A percentile compares a stretch with the other conserved stretches of the same genome.
phyloP scores from a whole-genome alignment of 2,888 invertebrate species.

The Agrypnus murinus region DNA sequence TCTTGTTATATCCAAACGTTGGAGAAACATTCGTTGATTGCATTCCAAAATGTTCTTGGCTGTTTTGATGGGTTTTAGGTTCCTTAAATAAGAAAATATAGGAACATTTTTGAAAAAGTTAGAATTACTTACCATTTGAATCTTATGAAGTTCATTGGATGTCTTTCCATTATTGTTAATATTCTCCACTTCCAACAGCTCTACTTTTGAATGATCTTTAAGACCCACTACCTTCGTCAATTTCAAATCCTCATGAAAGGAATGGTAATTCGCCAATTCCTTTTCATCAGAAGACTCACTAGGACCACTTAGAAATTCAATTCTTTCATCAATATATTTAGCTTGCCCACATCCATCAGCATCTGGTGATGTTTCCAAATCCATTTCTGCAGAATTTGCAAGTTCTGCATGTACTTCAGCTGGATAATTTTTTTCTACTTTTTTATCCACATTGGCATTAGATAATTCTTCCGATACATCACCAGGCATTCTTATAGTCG shows the following conservation, averaged over 20 bases:
- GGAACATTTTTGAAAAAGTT: too few species aligned
- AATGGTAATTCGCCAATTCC: background rate
- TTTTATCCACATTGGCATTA: too few species aligned
- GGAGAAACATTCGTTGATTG: background rate
- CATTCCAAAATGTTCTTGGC: background rate
- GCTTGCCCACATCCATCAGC: slow-evolving; percentile 10
- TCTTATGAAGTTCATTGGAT: background rate
- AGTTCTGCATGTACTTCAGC: background rate
- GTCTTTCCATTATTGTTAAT: background rate
- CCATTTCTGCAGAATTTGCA: background rate
- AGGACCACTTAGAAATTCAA: slow-evolving; percentile 19
- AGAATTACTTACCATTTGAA: background rate
- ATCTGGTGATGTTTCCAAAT: background rate
- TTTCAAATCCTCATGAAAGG: slow-evolving; percentile 10
- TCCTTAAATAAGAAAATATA: too few species aligned
- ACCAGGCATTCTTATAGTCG: slow-evolving; percentile 42
- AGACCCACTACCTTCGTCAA: background rate
- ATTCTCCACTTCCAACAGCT: background rate
- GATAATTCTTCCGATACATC: slow-evolving; percentile 58
- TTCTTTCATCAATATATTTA: slow-evolving; percentile 31
- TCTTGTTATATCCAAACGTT: background rate
- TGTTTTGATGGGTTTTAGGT: too few species aligned
- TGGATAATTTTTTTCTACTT: too few species aligned
- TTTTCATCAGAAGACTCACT: background rate
- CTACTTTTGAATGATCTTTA: background rate